phyloP scores from a whole-genome alignment of 2,113 vertebrate species.

The Eulemur macaco region DNA sequence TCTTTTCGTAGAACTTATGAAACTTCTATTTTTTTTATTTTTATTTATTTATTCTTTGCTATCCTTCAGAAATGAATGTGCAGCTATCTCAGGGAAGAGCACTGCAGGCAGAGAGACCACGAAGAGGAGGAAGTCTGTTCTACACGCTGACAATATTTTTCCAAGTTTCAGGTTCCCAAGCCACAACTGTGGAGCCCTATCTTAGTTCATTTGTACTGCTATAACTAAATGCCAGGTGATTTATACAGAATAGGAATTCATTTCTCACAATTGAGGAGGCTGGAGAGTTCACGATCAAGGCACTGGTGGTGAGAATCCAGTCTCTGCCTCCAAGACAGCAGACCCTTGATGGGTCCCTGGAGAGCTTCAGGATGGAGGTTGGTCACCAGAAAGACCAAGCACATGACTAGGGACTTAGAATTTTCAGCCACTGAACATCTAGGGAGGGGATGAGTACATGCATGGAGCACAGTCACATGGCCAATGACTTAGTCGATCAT shows the following conservation, averaged over 20 bases:
- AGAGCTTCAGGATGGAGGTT: neutral
- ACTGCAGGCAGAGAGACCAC: neutral
- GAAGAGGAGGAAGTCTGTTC: neutral
- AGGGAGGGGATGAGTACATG: neutral
- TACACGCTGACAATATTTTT: neutral
- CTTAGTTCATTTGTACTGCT: neutral
- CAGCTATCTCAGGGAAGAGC: no score
- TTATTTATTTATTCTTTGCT: no score
- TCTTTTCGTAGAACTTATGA: neutral
- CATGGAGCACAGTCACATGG: neutral
- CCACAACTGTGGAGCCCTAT: neutral
- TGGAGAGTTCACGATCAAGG: neutral
- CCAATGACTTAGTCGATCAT: neutral
- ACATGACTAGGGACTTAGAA: neutral
- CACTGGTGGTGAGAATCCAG: neutral
- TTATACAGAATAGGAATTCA: neutral
- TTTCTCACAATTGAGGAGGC: neutral
- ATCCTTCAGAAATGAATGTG: no score
- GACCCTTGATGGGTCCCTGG: rapidly evolving
- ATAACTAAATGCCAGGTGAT: neutral
- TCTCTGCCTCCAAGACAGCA: neutral
- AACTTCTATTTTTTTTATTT: no score
- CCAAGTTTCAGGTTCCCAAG: neutral
- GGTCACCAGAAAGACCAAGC: neutral
- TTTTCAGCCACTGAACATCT: neutral